phyloP scores from a whole-genome alignment of 1,140 invertebrate species.

The Zaprionus vittiger region DNA sequence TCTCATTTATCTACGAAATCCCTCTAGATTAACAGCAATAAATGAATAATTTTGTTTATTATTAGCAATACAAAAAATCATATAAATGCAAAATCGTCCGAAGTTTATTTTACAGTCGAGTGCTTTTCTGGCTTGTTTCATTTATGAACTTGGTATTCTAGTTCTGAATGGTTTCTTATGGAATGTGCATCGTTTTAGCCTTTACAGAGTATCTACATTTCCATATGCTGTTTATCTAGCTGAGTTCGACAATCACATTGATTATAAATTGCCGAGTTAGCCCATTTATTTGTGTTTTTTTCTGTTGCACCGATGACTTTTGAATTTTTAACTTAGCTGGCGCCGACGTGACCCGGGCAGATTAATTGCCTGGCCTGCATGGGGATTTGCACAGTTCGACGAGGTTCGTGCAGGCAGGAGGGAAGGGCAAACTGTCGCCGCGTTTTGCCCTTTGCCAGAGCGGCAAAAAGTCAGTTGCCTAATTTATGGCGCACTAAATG shows the following conservation, averaged over 20 bases:
- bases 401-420: neutral
- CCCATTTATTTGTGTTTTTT: neutral
- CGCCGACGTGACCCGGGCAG: constrained; percentile 47
- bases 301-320: constrained; percentile 20
- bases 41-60: no score
- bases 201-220: constrained; percentile 5
- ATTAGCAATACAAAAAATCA: no score
- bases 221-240: constrained; percentile 8
- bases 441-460: constrained; percentile 34
- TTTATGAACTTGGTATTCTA: no score
- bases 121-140: no score
- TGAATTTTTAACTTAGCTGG: constrained; percentile 45
- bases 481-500: constrained; percentile 68
- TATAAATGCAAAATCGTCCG: no score
- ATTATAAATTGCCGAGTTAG: constrained; percentile 30
- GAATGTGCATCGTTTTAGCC: no score
- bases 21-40: no score
- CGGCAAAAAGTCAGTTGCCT: constrained; percentile 48
- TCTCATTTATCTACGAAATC: no score
- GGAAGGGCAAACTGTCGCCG: constrained; percentile 37
- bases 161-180: no score
- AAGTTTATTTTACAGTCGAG: no score
- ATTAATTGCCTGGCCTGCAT: constrained; percentile 57
- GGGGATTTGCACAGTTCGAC: constrained; percentile 21
- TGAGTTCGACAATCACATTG: constrained; percentile 23